A percentile compares a stretch with the other conserved stretches of the same genome.
phyloP scores from a whole-genome alignment of 2,888 invertebrate genomes.

The Leucophenga maculata region DNA sequence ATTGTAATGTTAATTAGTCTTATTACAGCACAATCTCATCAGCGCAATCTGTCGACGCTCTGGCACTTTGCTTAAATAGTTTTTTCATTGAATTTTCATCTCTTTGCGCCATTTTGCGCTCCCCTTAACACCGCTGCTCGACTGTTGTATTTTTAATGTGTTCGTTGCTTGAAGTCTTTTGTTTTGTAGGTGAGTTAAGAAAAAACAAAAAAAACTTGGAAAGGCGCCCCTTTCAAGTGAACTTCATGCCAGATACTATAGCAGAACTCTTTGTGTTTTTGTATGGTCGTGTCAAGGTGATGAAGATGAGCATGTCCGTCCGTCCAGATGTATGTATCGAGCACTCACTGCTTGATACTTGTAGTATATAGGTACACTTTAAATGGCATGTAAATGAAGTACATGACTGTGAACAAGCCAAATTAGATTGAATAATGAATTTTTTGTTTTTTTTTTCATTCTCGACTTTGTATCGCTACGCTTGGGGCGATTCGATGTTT shows the following conservation, averaged over 20 bases:
- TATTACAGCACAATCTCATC: conserved; percentile 33
- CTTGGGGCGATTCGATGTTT: conserved; percentile 1
- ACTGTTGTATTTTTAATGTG: conserved; percentile 16
- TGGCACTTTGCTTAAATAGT: neutral
- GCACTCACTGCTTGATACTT: too few species aligned
- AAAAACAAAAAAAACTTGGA: neutral
- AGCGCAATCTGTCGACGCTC: conserved; percentile 18
- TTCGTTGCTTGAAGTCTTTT: conserved; percentile 31
- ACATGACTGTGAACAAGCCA: conserved; percentile 26
- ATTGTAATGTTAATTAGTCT: conserved; percentile 43
- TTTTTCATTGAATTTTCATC: neutral
- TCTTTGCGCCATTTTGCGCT: neutral
- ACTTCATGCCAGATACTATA: conserved; percentile 3
- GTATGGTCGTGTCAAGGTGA: conserved; percentile 43
- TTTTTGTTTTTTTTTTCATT: conserved; percentile 12
- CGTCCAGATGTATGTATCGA: neutral
- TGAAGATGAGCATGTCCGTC: conserved; percentile 21
- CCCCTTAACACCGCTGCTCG: neutral
- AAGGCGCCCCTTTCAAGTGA: conserved; percentile 1
- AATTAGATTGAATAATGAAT: conserved; percentile 11
- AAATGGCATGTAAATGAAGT: conserved; percentile 43
- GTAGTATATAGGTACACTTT: conserved; percentile 27
- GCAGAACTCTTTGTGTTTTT: too few species aligned
- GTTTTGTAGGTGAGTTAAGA: conserved; percentile 17
- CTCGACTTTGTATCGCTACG: neutral